A percentile compares a stretch with the other conserved stretches of the same genome.
Conservation (phyloP, 2,797 vertebrate species). For the Psittacula derbiana region DNA sequence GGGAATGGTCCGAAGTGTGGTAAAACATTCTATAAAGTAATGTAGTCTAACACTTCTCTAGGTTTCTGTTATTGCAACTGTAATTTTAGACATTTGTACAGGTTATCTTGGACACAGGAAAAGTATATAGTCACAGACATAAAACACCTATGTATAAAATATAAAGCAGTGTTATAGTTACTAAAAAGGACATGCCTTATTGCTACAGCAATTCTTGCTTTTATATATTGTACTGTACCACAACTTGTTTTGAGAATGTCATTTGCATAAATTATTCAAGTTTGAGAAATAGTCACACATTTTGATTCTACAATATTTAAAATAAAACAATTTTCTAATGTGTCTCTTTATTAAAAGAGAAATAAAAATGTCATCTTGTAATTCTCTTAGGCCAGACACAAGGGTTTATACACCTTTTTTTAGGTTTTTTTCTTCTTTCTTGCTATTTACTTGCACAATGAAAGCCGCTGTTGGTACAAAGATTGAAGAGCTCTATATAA, state of each 20-base stretch:
- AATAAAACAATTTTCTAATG: slow-evolving; percentile 85
- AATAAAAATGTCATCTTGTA: slow-evolving; percentile 87
- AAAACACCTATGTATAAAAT: slow-evolving; percentile 73
- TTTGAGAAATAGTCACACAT: slow-evolving; percentile 74
- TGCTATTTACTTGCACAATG: slow-evolving; percentile 71
- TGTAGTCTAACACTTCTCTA: slow-evolving; percentile 69
- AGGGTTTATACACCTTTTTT: slow-evolving; percentile 57
- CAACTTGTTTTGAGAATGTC: slow-evolving; percentile 74
- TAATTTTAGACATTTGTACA: slow-evolving; percentile 73
- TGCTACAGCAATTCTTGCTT: slow-evolving; percentile 73
- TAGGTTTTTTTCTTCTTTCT: slow-evolving; percentile 27
- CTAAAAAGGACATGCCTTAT: slow-evolving; percentile 79
- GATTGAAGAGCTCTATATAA: slow-evolving; percentile 70
- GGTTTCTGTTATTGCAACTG: slow-evolving; percentile 74
- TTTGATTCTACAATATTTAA: slow-evolving; percentile 77
- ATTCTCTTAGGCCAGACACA: slow-evolving; percentile 84
- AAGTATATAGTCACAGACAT: slow-evolving; percentile 72
- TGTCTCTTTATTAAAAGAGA: slow-evolving; percentile 89
- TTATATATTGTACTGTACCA: slow-evolving; percentile 63
- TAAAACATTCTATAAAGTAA: slow-evolving; percentile 51
- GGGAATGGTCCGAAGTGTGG: slow-evolving; percentile 33
- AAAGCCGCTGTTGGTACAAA: slow-evolving; percentile 77
- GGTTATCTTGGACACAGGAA: slow-evolving; percentile 71
- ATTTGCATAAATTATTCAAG: slow-evolving; percentile 78
- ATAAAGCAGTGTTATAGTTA: slow-evolving; percentile 78